Conservation (phyloP, 2,888 invertebrate genomes). For the Tromatobia lineatoria region DNA sequence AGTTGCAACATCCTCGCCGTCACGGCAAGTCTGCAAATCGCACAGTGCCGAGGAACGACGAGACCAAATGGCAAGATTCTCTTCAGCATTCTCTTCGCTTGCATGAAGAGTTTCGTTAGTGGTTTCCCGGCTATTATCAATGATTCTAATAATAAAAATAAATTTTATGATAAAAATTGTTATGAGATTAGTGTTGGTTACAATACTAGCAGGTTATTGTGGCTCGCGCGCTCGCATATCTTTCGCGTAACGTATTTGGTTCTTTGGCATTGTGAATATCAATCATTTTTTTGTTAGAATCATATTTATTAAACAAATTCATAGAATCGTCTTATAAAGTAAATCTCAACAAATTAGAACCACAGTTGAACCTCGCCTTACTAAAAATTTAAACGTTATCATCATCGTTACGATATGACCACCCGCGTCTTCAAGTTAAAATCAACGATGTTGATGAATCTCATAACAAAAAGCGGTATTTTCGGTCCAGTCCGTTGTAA, state of each 20-base stretch:
- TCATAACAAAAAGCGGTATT: constrained; percentile 68
- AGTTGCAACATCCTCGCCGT: not conserved
- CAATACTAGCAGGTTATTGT: too few relatives aligned
- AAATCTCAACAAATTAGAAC: too few relatives aligned
- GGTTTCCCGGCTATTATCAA: not conserved
- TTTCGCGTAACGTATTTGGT: too few relatives aligned
- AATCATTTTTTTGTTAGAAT: too few relatives aligned
- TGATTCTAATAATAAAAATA: not conserved
- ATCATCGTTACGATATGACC: constrained; percentile 75
- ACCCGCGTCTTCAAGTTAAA: constrained; percentile 74
- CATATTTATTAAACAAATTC: too few relatives aligned
- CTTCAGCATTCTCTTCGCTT: not conserved
- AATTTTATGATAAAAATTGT: not conserved
- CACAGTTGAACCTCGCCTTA: too few relatives aligned
- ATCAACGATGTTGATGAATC: constrained; percentile 62
- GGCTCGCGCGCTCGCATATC: too few relatives aligned
- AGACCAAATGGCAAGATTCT: not conserved
- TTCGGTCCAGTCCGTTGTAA: constrained; percentile 73
- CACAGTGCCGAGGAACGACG: not conserved
- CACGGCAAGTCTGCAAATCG: not conserved
- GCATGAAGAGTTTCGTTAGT: not conserved
- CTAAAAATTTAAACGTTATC: too few relatives aligned
- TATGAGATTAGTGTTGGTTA: not conserved
- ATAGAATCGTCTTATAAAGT: too few relatives aligned
- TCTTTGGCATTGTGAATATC: too few relatives aligned